phyloP scores from a whole-genome alignment of 1,140 invertebrate species.

The Diabrotica undecimpunctata region DNA sequence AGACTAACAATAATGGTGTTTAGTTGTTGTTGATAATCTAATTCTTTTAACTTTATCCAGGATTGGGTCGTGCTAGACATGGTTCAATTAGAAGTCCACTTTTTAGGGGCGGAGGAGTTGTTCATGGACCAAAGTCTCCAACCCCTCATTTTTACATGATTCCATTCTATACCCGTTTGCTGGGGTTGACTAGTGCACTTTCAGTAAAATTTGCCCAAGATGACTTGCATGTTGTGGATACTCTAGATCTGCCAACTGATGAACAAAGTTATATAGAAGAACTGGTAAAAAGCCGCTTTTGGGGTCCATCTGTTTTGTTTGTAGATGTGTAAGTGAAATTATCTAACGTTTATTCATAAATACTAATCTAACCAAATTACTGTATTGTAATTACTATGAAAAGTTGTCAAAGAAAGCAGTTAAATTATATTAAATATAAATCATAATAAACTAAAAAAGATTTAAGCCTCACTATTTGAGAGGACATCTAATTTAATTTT shows the following conservation, averaged over 20 bases:
- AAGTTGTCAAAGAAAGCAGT: too few species aligned
- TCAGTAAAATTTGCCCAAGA: conserved; percentile 92
- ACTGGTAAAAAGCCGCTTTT: conserved; percentile 77
- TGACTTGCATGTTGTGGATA: conserved; percentile 88
- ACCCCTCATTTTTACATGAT: conserved; percentile 92
- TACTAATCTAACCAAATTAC: too few species aligned
- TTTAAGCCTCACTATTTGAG: too few species aligned
- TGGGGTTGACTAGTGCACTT: conserved; percentile 77
- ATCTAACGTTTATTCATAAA: too few species aligned
- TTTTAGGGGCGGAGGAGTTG: conserved; percentile 74
- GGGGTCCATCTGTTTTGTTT: conserved; percentile 95
- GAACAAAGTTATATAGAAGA: conserved; percentile 77
- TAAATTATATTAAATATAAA: too few species aligned
- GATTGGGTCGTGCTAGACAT: conserved; percentile 77
- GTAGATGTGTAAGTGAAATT: conserved; percentile 71
- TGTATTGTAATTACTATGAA: too few species aligned
- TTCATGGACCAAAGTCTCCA: conserved; percentile 86
- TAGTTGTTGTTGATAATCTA: neutral
- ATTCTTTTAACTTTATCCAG: conserved; percentile 19
- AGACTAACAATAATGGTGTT: neutral
- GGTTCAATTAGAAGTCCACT: conserved; percentile 88
- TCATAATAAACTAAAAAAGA: too few species aligned
- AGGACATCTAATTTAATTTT: too few species aligned
- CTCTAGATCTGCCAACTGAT: conserved; percentile 80
- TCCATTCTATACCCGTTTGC: conserved; percentile 67